Evolutionary conservation across 2,888 invertebrate species (phyloP).

Genomic region (Cephus runcator): DNA sequence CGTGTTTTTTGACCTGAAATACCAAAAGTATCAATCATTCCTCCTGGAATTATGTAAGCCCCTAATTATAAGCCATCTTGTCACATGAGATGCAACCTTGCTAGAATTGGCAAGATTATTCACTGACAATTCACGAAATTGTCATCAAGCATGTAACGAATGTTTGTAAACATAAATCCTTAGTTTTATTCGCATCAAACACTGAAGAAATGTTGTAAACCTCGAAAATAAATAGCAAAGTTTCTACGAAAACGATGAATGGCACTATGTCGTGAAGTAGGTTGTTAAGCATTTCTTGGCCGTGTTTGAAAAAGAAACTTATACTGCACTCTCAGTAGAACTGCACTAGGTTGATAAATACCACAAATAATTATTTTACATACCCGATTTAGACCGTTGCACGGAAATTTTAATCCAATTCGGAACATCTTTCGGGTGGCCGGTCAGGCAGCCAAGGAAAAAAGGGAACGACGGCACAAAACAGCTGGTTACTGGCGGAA

Average conservation of each 20-base stretch:
- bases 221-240: neutral
- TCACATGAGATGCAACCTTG: constrained; percentile 29
- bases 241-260: neutral
- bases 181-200: neutral
- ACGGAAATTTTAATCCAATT: constrained; percentile 64
- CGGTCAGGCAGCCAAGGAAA: constrained; percentile 55
- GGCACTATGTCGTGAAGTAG: neutral
- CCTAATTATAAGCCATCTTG: constrained; percentile 55
- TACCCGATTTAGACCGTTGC: constrained; percentile 60
- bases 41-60: constrained; percentile 56
- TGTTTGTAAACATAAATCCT: neutral
- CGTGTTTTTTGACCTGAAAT: constrained; percentile 55
- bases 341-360: neutral
- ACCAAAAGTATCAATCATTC: constrained; percentile 9
- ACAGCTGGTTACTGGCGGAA: constrained; percentile 47
- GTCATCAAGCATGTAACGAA: neutral
- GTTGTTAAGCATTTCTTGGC: neutral
- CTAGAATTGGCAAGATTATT: constrained; percentile 25
- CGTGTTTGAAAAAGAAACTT: neutral
- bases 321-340: neutral
- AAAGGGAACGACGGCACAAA: constrained; percentile 54
- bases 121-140: constrained; percentile 30
- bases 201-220: neutral
- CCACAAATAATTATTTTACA: constrained; percentile 37
- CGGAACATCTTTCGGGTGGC: constrained; percentile 63